Conservation (phyloP, 2,888 invertebrate species). For the Pammene aurita region DNA sequence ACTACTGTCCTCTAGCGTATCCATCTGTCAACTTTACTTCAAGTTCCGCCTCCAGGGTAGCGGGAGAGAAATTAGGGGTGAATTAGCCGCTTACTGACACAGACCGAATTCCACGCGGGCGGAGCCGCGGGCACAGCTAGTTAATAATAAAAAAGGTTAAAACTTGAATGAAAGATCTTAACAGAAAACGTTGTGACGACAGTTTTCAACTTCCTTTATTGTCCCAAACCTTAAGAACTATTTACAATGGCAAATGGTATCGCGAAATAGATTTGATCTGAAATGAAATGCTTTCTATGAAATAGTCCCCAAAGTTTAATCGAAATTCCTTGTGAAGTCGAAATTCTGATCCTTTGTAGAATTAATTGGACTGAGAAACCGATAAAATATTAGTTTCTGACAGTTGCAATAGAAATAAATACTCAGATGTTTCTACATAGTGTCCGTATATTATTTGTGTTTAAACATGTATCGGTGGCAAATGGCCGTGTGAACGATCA, state of each 20-base stretch:
- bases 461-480: no score
- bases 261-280: slow-evolving; percentile 11
- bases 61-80: no score
- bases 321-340: slow-evolving; percentile 7
- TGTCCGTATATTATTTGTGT: no score
- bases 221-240: background rate
- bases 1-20: no score
- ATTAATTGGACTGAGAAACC: background rate
- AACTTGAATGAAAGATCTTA: background rate
- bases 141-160: no score
- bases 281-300: slow-evolving; percentile 20
- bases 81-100: no score
- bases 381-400: background rate
- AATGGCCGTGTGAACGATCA: no score
- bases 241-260: background rate
- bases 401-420: background rate
- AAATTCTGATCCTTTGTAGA: slow-evolving; percentile 12
- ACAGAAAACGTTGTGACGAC: background rate
- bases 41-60: no score
- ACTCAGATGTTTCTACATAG: background rate
- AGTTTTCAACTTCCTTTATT: slow-evolving; percentile 8
- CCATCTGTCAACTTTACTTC: no score
- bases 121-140: no score
- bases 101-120: no score
- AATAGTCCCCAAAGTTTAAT: slow-evolving; percentile 25